These are phyloP conservation scores for Nyctibius bracteatus DNA, from an alignment of 2,113 vertebrate genomes.

Conservation along the genomic window DNA sequence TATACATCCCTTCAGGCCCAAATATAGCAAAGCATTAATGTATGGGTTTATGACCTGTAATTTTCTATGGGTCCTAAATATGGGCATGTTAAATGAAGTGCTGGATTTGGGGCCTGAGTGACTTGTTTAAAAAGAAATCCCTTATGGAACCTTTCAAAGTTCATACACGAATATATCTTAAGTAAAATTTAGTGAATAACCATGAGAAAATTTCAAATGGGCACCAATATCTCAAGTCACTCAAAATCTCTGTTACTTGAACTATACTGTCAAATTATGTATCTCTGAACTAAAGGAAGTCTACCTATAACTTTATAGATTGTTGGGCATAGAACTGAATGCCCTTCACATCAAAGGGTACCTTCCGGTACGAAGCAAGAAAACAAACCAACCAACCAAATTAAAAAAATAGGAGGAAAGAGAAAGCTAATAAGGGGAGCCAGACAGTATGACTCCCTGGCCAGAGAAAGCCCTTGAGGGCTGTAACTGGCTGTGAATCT, in stretches of 20 bases:
- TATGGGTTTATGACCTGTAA: constrained; percentile 3
- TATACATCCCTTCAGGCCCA: constrained; percentile 14
- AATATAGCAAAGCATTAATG: constrained; percentile 18
- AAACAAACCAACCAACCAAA: background rate
- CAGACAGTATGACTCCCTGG: constrained; percentile 27
- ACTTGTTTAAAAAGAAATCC: background rate
- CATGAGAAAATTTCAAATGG: background rate
- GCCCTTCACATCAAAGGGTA: constrained; percentile 30
- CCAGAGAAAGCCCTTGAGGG: constrained; percentile 18
- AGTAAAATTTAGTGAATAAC: background rate
- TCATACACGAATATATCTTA: background rate
- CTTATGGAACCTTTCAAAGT: background rate
- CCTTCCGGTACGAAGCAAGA: background rate
- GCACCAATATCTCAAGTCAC: background rate
- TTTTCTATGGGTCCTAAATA: background rate
- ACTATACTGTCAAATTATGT: background rate
- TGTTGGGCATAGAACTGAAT: background rate
- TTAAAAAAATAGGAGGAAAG: constrained; percentile 33
- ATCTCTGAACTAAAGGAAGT: background rate
- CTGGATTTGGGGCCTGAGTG: background rate
- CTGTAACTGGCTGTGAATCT: background rate
- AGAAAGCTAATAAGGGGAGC: constrained; percentile 38
- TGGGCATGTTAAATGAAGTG: background rate
- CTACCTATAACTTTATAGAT: background rate
- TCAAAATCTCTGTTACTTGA: background rate